These are phyloP conservation scores for Sciurus carolinensis DNA, from an alignment of 2,797 vertebrate genomes.

Conservation along the genomic window DNA sequence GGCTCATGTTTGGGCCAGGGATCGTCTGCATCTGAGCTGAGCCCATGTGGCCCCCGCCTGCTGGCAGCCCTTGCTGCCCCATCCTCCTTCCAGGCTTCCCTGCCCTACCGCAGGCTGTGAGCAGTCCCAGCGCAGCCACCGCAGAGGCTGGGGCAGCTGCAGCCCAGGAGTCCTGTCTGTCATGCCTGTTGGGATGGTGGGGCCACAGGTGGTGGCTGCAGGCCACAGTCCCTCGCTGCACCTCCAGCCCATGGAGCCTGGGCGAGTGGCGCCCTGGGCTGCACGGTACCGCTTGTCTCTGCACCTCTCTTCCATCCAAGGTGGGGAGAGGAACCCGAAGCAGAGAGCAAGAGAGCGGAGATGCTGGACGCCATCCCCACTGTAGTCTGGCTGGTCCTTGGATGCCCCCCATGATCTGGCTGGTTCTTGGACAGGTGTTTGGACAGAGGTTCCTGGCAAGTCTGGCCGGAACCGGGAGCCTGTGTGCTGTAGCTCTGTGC, in stretches of 20 bases:
- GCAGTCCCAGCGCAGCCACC: neutral
- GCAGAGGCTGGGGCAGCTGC: neutral
- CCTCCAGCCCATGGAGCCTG: too few species aligned
- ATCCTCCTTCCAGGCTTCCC: neutral
- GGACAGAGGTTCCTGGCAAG: neutral
- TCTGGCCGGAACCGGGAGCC: neutral
- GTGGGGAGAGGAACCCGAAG: neutral
- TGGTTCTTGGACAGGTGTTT: neutral
- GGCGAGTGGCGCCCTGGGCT: accelerated
- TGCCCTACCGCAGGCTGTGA: neutral
- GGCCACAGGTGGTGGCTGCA: neutral
- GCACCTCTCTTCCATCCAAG: neutral
- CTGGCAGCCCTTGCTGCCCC: accelerated
- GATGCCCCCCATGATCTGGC: neutral
- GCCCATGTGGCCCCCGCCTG: neutral
- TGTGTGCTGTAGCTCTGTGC: accelerated
- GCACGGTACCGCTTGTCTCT: accelerated
- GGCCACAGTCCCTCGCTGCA: neutral
- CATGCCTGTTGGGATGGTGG: neutral
- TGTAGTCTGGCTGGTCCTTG: neutral
- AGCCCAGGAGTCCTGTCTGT: neutral
- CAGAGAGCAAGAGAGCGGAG: neutral
- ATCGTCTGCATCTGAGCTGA: neutral
- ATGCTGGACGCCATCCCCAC: too few species aligned
- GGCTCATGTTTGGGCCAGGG: neutral